phyloP scores from a whole-genome alignment of 2,797 vertebrate species.

The Pseudocheirus occidentalis region DNA sequence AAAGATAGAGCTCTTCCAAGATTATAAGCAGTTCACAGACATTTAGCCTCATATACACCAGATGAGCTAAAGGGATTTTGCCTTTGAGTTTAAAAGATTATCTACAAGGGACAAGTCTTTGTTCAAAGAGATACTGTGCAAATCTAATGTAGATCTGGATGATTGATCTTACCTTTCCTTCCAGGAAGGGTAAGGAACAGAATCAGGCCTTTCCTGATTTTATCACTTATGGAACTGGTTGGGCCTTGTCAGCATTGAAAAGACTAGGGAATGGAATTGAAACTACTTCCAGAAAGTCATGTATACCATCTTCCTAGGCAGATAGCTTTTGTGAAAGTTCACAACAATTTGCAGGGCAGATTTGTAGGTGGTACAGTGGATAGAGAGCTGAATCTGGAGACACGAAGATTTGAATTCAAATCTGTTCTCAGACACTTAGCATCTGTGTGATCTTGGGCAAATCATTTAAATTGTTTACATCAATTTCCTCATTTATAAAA shows the following conservation, averaged over 20 bases:
- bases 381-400: background rate
- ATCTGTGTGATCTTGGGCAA: background rate
- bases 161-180: constrained; percentile 24
- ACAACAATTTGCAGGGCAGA: background rate
- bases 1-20: constrained; percentile 37
- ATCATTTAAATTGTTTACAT: background rate
- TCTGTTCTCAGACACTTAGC: background rate
- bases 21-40: constrained; percentile 55
- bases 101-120: constrained; percentile 40
- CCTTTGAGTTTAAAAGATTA: constrained; percentile 68
- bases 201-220: background rate
- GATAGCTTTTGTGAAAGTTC: background rate
- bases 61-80: constrained; percentile 55
- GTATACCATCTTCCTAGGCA: background rate
- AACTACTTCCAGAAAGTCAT: constrained; percentile 15
- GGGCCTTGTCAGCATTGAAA: background rate
- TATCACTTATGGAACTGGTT: background rate
- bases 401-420: background rate
- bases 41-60: constrained; percentile 20
- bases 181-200: constrained; percentile 11
- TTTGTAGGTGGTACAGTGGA: background rate
- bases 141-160: constrained; percentile 41
- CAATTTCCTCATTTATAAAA: background rate
- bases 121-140: constrained; percentile 56
- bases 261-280: constrained; percentile 22